These are phyloP conservation scores for Trichacis sp. DNA, from an alignment of 2,888 invertebrate species.

Conservation along the genomic window DNA sequence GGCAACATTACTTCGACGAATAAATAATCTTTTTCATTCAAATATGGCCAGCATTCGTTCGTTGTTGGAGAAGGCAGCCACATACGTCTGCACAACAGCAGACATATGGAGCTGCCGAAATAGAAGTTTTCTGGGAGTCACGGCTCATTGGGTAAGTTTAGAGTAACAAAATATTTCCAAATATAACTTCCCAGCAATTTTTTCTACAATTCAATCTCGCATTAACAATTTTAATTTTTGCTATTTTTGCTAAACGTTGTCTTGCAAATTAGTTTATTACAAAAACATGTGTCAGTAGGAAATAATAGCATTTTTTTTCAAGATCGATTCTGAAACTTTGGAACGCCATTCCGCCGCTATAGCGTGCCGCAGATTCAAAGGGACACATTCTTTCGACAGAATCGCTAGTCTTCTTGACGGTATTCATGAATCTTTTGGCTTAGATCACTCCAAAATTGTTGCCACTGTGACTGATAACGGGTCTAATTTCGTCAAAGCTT, in stretches of 20 bases:
- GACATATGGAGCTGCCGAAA: constrained; percentile 14
- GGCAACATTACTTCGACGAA: neutral
- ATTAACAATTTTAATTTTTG: too few species aligned
- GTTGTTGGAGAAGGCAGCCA: neutral
- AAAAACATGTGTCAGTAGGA: too few species aligned
- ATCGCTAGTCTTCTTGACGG: constrained; percentile 23
- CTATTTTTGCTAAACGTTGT: too few species aligned
- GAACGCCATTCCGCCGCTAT: constrained; percentile 31
- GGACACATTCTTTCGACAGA: constrained; percentile 27
- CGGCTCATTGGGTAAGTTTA: constrained; percentile 17
- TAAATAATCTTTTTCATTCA: neutral
- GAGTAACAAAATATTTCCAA: neutral
- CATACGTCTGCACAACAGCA: constrained; percentile 13
- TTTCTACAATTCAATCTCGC: too few species aligned
- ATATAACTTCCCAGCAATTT: too few species aligned
- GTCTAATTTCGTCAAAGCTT: constrained; percentile 30
- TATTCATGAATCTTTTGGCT: constrained; percentile 29
- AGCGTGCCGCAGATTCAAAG: constrained; percentile 37
- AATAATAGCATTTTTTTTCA: too few species aligned
- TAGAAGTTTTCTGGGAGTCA: constrained; percentile 19
- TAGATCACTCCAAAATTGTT: constrained; percentile 25
- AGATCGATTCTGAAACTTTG: constrained; percentile 27
- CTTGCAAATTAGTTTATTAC: too few species aligned
- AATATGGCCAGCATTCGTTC: neutral
- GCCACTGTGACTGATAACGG: constrained; percentile 39